Evolutionary conservation across 2,888 invertebrate species (phyloP).

Genomic region (Phyllotreta striolata): DNA sequence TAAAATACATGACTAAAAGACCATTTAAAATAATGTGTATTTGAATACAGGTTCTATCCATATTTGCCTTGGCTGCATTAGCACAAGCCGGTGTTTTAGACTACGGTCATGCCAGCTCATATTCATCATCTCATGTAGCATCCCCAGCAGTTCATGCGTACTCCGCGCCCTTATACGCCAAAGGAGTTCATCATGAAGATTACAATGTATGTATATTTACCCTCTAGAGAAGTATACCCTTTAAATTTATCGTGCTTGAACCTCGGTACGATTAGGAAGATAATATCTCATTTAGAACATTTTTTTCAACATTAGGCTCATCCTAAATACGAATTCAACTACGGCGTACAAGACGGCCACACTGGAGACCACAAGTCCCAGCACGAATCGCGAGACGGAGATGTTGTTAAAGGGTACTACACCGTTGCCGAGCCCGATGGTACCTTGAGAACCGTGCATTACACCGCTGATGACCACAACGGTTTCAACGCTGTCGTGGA

Average conservation of each 20-base stretch:
- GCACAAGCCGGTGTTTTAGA: slow-evolving; percentile 39
- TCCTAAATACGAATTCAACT: slow-evolving; percentile 60
- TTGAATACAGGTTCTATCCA: slow-evolving; percentile 37
- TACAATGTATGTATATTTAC: slow-evolving; percentile 66
- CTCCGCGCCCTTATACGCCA: slow-evolving; percentile 20
- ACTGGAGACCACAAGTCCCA: slow-evolving; percentile 66
- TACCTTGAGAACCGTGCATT: slow-evolving; percentile 68
- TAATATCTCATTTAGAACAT: not conserved
- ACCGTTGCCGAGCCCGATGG: slow-evolving; percentile 70
- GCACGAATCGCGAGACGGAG: slow-evolving; percentile 65
- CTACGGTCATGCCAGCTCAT: slow-evolving; percentile 29
- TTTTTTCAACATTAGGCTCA: slow-evolving; percentile 16
- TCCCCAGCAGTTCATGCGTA: slow-evolving; percentile 22
- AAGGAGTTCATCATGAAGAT: slow-evolving; percentile 68
- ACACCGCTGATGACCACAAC: slow-evolving; percentile 67
- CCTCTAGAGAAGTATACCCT: not conserved
- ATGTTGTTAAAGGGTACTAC: slow-evolving; percentile 68
- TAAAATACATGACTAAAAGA: not conserved
- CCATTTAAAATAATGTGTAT: not conserved
- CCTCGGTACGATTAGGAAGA: too few species aligned
- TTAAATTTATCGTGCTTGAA: too few species aligned
- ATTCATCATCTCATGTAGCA: slow-evolving; percentile 21
- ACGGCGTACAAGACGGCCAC: slow-evolving; percentile 66
- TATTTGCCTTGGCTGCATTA: slow-evolving; percentile 38
- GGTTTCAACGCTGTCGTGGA: slow-evolving; percentile 66